Base-by-base conservation (phyloP, 2,888 invertebrate genomes). In the Odontocerum albicorne region DNA sequence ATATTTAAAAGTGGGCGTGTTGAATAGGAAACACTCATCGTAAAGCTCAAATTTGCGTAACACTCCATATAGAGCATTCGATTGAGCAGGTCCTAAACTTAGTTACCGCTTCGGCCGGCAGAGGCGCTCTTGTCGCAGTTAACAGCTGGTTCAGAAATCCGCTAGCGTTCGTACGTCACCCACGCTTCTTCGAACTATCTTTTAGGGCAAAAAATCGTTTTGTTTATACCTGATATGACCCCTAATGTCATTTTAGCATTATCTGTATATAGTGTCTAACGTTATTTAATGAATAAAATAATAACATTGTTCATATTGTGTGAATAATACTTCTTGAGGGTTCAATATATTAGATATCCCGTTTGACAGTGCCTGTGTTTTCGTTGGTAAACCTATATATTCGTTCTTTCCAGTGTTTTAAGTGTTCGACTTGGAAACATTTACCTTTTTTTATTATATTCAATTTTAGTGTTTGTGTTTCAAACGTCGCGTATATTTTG, bases 1-100 rank as follows among this genome's bases (percentile, higher is more conserved):
- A 50, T 42, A 50, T 50, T 42, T 33, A 50, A 50, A 50, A 50
- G 50, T 50, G 50, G 50, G 50, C 50, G 50, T 50, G 50, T 50
- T 13, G 42, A 42, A 32, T 50, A 42, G 50, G 35, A 50, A 49
- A 40, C 21, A 22, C 42, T 32, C 38, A 1, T 42, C 50, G 43
- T 50, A 50, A 50, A 43, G 50, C 43, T 40, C 40, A 54, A 47
- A 54, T 47, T 54, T 42, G 54, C 40, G 21, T 42, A 33, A 33
- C 52, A 38, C 4, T 38, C 15, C 38, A 17, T 17, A 38, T n/a
- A n/a, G n/a, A 19, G 12, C 21, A 40, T 47, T 47, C 46, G 46
- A 54, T 47, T 40, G 46, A 42, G 47, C 47, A 22, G 54, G 47
- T 47, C 47, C 53, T 39, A 21, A 32, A 19, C 21, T 22, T 33